Evolutionary conservation across 2,113 vertebrate species (phyloP).

Genomic region (Rhinoderma darwinii): DNA sequence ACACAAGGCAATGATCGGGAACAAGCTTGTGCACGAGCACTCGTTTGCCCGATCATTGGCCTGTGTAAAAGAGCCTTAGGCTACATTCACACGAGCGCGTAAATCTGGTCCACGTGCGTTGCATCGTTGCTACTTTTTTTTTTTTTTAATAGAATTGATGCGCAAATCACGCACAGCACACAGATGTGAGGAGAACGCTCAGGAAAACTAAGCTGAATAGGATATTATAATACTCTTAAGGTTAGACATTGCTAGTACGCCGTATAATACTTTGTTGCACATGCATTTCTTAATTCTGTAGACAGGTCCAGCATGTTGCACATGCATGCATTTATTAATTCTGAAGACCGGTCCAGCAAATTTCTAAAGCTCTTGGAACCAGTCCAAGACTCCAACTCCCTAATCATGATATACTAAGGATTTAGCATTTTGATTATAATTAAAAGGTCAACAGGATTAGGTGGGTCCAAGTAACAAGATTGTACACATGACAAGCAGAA

Average conservation of each 20-base stretch:
- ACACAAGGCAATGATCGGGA: no score
- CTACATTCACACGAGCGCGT: no score
- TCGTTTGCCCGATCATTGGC: no score
- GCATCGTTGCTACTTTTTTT: no score
- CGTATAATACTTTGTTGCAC: neutral
- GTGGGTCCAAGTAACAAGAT: slow-evolving; percentile 43
- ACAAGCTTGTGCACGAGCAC: no score
- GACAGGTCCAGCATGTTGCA: neutral
- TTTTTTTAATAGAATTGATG: no score
- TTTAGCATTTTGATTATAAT: slow-evolving; percentile 35
- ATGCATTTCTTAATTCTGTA: neutral
- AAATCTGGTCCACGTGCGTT: no score
- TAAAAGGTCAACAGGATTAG: slow-evolving; percentile 55
- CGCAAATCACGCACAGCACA: no score
- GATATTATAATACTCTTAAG: neutral
- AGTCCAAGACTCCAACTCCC: slow-evolving; percentile 21
- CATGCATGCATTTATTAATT: neutral
- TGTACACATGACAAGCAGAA: slow-evolving; percentile 59
- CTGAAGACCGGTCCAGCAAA: neutral
- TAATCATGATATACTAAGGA: slow-evolving; percentile 7
- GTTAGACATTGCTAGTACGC: no score
- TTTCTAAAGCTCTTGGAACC: neutral
- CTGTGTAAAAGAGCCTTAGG: no score
- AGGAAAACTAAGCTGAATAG: neutral
- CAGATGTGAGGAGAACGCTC: neutral